Base-by-base conservation (phyloP, 2,797 vertebrate species). In the Arnoldichthys spilopterus region DNA sequence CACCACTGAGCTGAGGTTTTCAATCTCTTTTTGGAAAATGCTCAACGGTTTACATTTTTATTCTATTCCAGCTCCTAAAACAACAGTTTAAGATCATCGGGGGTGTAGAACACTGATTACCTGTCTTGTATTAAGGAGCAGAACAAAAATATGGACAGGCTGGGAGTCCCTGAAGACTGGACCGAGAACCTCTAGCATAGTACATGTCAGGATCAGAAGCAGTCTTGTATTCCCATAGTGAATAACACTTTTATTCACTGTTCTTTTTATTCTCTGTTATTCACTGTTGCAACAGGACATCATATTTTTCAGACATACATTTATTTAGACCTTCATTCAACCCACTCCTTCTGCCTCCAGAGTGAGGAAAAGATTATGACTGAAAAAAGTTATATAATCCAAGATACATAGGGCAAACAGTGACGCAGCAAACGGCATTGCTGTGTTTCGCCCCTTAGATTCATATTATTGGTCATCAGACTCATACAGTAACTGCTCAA, bases 21-120 rank as follows among this genome's bases (percentile, higher is more conserved):
- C 34, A 40, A 11, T 22, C 32, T 37, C 32, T 22, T 64, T 18
- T 34, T 40, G 12, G 37, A 12, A 12, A 24, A 66, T 24, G n/a
- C 12, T 15, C 43, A n/a, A 4, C 40, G 45, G 37, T 24, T 13
- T 37, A 26, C 63, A 45, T 66, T 45, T 64, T 45, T 45, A 45
- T 66, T 24, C 20, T 66, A 5, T 58, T 58, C 56, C 56, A 26
- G 22, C 24, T 26, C 13, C 56, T 15, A 58, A 58, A 24, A 28
- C 56, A 58, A 6, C 56, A 28, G 26, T 28, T 58, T n/a, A 5
- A 2, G 24, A 58, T 58, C 56, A 58, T 15, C 24, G 11, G 56
- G 24, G 56, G 24, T 58, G 24, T 58, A 58, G 24, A 26, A 58
- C 56, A 58, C 24, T 58, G 56, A 58, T 58, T 26, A 58, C 56